Evolutionary conservation across 2,888 invertebrate genomes (phyloP).

Genomic region (Sepioteuthis lessoniana): DNA sequence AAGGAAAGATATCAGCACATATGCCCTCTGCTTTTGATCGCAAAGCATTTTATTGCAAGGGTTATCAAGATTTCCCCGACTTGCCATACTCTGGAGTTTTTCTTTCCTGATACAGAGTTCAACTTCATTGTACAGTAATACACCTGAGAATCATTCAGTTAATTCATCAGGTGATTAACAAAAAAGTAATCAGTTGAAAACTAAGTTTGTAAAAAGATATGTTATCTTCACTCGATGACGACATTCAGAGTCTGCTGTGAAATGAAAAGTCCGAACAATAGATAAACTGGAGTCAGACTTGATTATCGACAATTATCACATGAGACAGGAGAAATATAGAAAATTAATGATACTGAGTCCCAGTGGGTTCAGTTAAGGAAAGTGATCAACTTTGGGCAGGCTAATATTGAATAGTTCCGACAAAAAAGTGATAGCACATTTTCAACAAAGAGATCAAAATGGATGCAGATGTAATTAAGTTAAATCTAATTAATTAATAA

Average conservation of each 20-base stretch:
- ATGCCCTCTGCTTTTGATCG: not conserved
- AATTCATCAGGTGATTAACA: not conserved
- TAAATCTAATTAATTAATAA: too few species aligned
- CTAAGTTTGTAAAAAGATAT: not conserved
- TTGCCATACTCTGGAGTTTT: not conserved
- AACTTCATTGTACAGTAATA: not conserved
- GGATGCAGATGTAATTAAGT: too few species aligned
- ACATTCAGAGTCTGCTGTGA: not conserved
- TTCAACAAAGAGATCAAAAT: too few species aligned
- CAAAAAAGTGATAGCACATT: too few species aligned
- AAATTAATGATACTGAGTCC: not conserved
- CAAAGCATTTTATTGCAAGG: not conserved
- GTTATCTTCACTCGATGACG: not conserved
- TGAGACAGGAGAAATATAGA: not conserved
- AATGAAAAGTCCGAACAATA: not conserved
- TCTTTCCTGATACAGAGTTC: not conserved
- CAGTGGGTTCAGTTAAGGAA: too few species aligned
- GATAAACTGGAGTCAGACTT: not conserved
- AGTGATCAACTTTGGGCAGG: too few species aligned
- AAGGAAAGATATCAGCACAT: not conserved
- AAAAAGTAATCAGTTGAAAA: not conserved
- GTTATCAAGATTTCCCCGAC: not conserved
- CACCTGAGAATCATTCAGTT: not conserved
- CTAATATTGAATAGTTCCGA: too few species aligned
- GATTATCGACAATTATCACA: not conserved